A percentile compares a stretch with the other conserved stretches of the same genome.
Evolutionary conservation across 2,888 invertebrate species (phyloP).

Genomic region (Lissonota sp.): DNA sequence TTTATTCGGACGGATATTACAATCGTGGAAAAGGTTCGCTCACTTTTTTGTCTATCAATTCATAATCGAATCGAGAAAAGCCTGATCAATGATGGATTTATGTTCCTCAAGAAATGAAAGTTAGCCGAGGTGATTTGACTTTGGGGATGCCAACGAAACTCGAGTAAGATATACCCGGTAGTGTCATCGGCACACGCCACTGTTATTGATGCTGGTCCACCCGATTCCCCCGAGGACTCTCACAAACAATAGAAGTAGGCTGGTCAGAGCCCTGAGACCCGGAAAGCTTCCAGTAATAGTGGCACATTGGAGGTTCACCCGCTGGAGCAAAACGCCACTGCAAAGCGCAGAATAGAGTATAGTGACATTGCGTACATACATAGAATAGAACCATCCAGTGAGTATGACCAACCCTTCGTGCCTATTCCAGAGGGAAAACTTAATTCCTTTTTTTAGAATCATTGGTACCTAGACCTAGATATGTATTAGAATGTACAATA

Average conservation of each 20-base stretch:
- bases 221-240: constrained; percentile 69
- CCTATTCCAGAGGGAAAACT: constrained; percentile 78
- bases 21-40: too few species aligned
- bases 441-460: constrained; percentile 78
- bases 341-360: constrained; percentile 25
- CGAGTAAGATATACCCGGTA: constrained; percentile 68
- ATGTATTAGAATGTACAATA: too few species aligned
- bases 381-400: constrained; percentile 13
- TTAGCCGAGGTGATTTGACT: constrained; percentile 16
- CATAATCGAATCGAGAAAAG: too few species aligned
- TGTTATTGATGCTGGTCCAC: constrained; percentile 73
- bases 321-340: constrained; percentile 23
- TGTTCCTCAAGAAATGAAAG: neutral
- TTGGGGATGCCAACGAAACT: neutral
- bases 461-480: too few species aligned
- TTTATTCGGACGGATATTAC: too few species aligned
- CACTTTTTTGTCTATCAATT: too few species aligned
- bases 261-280: constrained; percentile 63
- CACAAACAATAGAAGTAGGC: constrained; percentile 81
- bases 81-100: too few species aligned
- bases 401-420: constrained; percentile 67
- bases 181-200: constrained; percentile 77
- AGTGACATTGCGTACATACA: constrained; percentile 27
- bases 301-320: constrained; percentile 4
- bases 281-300: constrained; percentile 12